Percentiles rank a stretch among this genome's conserved stretches.
phyloP scores from a whole-genome alignment of 2,113 vertebrate genomes.

The Carollia perspicillata region DNA sequence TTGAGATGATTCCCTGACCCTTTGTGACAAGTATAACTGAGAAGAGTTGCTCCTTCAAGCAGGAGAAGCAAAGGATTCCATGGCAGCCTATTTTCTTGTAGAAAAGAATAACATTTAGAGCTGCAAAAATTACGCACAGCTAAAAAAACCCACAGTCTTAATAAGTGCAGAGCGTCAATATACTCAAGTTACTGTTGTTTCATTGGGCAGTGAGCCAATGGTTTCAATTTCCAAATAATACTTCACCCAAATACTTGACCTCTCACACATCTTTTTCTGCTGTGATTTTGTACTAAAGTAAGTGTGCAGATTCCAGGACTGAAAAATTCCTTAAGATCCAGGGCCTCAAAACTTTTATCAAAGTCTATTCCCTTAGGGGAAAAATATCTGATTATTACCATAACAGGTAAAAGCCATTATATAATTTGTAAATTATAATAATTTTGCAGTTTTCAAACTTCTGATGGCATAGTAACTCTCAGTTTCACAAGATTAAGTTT shows the following conservation, averaged over 20 bases:
- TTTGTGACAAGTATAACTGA: not conserved
- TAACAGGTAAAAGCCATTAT: not conserved
- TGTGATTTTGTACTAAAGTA: not conserved
- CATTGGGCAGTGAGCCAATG: not conserved
- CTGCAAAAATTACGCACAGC: not conserved
- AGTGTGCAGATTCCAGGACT: not conserved
- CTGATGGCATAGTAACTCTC: not conserved
- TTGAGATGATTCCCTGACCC: constrained; percentile 64
- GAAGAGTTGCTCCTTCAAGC: not conserved
- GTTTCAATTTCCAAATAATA: not conserved
- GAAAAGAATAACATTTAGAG: constrained; percentile 4
- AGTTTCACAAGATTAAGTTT: not conserved
- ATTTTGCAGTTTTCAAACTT: not conserved
- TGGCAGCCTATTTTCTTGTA: not conserved
- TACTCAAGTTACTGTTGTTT: not conserved
- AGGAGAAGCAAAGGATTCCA: rapidly evolving
- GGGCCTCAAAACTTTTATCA: not conserved
- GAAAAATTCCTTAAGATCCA: not conserved
- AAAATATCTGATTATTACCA: not conserved
- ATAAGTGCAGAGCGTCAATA: not conserved
- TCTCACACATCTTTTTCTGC: not conserved
- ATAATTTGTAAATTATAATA: not conserved
- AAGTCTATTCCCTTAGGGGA: not conserved
- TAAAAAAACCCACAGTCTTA: not conserved
- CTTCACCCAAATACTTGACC: not conserved